A percentile compares a stretch with the other conserved stretches of the same genome.
Evolutionary conservation across 2,797 vertebrate genomes (phyloP).

Genomic region (Neostethus bicornis): DNA sequence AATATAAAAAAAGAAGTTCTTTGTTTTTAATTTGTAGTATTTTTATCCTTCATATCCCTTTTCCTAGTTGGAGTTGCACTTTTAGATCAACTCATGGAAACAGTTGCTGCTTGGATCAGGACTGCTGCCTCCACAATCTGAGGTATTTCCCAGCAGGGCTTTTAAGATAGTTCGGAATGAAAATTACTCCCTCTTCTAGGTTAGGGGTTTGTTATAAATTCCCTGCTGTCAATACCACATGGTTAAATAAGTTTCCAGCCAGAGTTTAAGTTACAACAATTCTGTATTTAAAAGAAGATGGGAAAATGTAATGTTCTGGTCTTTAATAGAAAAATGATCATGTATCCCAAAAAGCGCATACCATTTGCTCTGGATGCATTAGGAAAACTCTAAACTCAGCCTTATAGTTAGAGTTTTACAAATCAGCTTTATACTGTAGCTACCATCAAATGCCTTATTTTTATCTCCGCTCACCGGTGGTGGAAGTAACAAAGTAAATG

Average conservation of each 20-base stretch:
- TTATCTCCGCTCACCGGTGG: too few species aligned
- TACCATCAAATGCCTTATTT: conserved; percentile 45
- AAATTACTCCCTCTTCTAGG: background rate
- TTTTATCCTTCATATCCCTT: too few species aligned
- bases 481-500: too few species aligned
- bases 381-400: background rate
- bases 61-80: too few species aligned
- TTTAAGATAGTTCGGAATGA: background rate
- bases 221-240: background rate
- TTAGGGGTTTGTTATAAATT: background rate
- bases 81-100: too few species aligned
- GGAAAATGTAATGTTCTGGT: background rate
- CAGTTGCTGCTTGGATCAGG: background rate
- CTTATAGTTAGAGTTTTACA: conserved; percentile 14
- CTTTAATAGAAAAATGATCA: conserved; percentile 3
- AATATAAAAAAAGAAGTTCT: too few species aligned
- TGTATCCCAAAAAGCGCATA: background rate
- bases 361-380: background rate
- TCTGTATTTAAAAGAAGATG: background rate
- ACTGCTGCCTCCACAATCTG: background rate
- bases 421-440: conserved; percentile 7
- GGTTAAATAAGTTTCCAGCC: background rate
- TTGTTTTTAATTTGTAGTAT: too few species aligned
- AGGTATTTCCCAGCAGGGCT: background rate
- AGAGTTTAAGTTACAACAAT: background rate